Conservation (phyloP, 1,140 invertebrate species). For the Lordiphosa mommai region DNA sequence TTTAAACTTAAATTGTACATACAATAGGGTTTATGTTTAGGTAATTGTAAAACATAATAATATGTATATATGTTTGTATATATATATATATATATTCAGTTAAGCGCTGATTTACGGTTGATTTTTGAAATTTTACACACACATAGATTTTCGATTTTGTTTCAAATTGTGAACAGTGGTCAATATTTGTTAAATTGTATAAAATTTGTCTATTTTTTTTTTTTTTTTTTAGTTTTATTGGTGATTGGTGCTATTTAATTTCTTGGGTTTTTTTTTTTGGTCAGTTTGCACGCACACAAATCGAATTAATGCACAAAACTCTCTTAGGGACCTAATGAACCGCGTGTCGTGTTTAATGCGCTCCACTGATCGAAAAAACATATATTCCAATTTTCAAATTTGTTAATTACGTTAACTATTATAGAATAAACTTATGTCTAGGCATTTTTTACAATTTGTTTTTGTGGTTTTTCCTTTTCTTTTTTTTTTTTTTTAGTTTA, state of each 20-base stretch:
- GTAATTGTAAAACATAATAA: conserved; percentile 64
- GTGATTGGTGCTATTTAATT: conserved; percentile 21
- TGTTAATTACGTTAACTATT: conserved; percentile 58
- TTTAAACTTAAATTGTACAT: conserved; percentile 46
- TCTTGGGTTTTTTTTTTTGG: not conserved
- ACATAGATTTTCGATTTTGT: conserved; percentile 41
- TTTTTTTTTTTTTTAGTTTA: conserved; percentile 35
- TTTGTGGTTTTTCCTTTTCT: conserved; percentile 1
- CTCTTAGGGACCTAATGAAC: conserved; percentile 17
- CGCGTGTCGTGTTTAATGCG: conserved; percentile 17
- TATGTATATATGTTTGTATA: conserved; percentile 52
- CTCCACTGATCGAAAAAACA: conserved; percentile 36
- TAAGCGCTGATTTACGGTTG: conserved; percentile 58
- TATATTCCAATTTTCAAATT: conserved; percentile 45
- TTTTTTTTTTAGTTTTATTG: conserved; percentile 42
- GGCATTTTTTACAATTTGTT: conserved; percentile 36
- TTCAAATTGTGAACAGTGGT: conserved; percentile 29
- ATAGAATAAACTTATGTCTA: conserved; percentile 39
- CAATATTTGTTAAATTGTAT: conserved; percentile 29
- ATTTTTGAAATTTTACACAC: conserved; percentile 42
- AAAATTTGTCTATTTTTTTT: conserved; percentile 15
- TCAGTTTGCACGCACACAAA: conserved; percentile 7
- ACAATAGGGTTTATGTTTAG: conserved; percentile 31
- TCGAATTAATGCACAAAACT: conserved; percentile 7
- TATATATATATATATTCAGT: conserved; percentile 47